Conservation (phyloP, 2,888 invertebrate species). For the Epinotia nisella region DNA sequence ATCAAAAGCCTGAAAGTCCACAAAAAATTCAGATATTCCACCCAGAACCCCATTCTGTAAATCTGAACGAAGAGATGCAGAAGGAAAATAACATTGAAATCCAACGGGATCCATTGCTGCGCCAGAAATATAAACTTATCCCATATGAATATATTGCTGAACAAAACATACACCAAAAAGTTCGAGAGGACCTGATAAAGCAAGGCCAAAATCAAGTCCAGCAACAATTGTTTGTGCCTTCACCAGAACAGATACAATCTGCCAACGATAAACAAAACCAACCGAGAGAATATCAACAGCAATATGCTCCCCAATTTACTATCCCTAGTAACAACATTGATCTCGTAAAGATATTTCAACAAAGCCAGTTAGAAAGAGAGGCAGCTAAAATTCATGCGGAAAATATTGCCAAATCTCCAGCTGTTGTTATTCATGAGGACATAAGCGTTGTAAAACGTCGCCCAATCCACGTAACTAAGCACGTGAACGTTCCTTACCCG, state of each 20-base stretch:
- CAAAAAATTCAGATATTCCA: slow-evolving; percentile 39
- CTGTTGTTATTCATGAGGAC: slow-evolving; percentile 57
- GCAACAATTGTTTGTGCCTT: slow-evolving; percentile 44
- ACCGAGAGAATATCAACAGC: slow-evolving; percentile 50
- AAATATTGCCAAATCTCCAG: slow-evolving; percentile 57
- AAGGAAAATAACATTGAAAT: slow-evolving; percentile 42
- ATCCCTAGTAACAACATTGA: slow-evolving; percentile 59
- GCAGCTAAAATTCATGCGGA: slow-evolving; percentile 60
- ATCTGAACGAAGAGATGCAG: slow-evolving; percentile 20
- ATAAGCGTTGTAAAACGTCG: slow-evolving; percentile 55
- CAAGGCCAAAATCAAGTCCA: slow-evolving; percentile 47
- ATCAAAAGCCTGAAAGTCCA: slow-evolving; percentile 34
- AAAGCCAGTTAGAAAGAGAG: slow-evolving; percentile 59
- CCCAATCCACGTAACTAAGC: slow-evolving; percentile 54
- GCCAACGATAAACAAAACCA: slow-evolving; percentile 11
- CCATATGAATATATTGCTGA: slow-evolving; percentile 42
- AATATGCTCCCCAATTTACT: slow-evolving; percentile 64
- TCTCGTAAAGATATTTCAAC: slow-evolving; percentile 58
- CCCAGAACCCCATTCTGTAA: slow-evolving; percentile 37
- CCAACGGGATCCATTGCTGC: slow-evolving; percentile 40
- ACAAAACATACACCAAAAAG: slow-evolving; percentile 29
- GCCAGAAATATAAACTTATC: slow-evolving; percentile 39
- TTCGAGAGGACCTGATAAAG: slow-evolving; percentile 26
- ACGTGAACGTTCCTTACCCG: slow-evolving; percentile 53
- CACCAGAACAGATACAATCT: slow-evolving; percentile 31